phyloP scores from a whole-genome alignment of 2,888 invertebrate species.

The Platerodrilus igneus region DNA sequence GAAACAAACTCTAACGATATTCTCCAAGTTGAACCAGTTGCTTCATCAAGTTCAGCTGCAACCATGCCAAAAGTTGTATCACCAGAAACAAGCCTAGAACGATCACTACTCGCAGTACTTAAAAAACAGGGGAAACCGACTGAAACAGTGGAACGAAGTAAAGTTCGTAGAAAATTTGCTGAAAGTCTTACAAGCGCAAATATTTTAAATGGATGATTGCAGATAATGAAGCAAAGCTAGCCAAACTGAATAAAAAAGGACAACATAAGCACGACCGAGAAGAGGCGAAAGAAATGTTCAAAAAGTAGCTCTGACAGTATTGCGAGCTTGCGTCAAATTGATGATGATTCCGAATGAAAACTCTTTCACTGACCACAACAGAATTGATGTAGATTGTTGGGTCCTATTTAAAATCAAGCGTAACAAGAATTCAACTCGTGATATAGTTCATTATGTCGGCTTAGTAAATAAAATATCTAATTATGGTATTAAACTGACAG shows the following conservation, averaged over 20 bases:
- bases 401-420: background rate
- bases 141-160: background rate
- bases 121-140: background rate
- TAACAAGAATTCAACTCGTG: background rate
- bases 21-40: background rate
- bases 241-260: no score
- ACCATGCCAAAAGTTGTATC: background rate
- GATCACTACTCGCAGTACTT: background rate
- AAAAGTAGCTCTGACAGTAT: slow-evolving; percentile 6
- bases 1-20: no score
- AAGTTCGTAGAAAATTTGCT: slow-evolving; percentile 1
- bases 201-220: background rate
- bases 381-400: slow-evolving; percentile 7
- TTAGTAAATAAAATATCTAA: slow-evolving; percentile 1
- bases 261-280: no score
- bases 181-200: slow-evolving; percentile 1
- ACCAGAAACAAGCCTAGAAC: background rate
- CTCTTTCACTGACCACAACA: background rate
- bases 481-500: background rate
- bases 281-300: background rate
- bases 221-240: background rate
- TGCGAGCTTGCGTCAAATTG: slow-evolving; percentile 4
- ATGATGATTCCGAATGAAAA: slow-evolving; percentile 4
- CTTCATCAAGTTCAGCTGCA: background rate
- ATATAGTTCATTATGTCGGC: slow-evolving; percentile 1